Base-by-base conservation (phyloP, 2,797 vertebrate species). In the Lepus oiostolus region DNA sequence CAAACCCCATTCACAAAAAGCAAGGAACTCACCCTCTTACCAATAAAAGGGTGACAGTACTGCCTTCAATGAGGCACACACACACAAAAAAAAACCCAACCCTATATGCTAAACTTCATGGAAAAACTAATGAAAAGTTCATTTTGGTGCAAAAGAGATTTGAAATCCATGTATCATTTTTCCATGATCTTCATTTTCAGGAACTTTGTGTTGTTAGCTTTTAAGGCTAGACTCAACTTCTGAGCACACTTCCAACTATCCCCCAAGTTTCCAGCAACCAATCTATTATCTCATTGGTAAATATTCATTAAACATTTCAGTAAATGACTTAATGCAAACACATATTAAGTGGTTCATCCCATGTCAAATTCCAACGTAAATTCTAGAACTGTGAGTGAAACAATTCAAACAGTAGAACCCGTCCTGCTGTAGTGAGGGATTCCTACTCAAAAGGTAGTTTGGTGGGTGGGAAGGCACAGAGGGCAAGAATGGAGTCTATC, bases 321-420 rank as follows among this genome's bases (percentile, higher is more conserved):
- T 42, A 83, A 87, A 92, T 74, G 26, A 92, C 68, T 50, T 82
- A 32, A 93, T 86, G 8, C 47, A 52, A 88, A 86, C 1, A 68
- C 12, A 32, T 3, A 84, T 16, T 19, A 72, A 75, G 1, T 67
- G 8, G 58, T 93, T 74, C 70, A 0, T 79, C 54, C 50, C 52
- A 84, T 10, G 52, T 88, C 35, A 68, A 71, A 19, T 75, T 88
- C 22, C 11, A 83, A 42, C 58, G 42, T 80, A 85, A 77, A 71
- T 60, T 68, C 4, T 6, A 93, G 92, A 89, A 85, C 42, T 71
- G 7, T 79, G 70, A 93, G 68, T 60, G 60, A 93, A 87, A 75
- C 65, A 82, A 54, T 38, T 26, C n/a, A 85, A 88, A 88, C n/a
- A 65, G 4, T 75, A 70, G 84, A 13, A 52, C 22, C 30, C 42